Evolutionary conservation across 2,797 vertebrate species (phyloP).

Genomic region (Myiothlypis chrysogaster): DNA sequence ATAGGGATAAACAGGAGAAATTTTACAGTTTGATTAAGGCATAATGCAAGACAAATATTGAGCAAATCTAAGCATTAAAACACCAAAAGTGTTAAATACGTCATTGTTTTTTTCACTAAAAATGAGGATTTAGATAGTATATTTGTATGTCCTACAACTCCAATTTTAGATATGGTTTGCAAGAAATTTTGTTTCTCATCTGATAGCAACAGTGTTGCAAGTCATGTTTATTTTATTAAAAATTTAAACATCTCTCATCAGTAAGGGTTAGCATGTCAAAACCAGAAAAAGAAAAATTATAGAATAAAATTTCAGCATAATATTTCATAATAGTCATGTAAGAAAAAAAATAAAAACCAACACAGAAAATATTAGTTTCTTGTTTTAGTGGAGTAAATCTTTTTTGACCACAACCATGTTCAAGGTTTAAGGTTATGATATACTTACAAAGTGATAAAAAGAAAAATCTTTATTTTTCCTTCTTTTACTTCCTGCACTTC

Average conservation of each 20-base stretch:
- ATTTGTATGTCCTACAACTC: background rate
- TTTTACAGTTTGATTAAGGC: background rate
- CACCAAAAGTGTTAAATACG: background rate
- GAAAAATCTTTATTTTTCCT: background rate
- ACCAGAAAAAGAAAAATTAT: background rate
- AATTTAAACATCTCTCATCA: background rate
- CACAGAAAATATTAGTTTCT: background rate
- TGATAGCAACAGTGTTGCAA: background rate
- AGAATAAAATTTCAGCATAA: background rate
- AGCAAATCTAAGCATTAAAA: background rate
- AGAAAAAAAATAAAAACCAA: background rate
- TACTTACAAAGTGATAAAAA: background rate
- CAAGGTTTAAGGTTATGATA: background rate
- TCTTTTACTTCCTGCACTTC: background rate
- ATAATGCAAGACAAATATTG: background rate
- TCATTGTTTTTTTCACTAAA: background rate
- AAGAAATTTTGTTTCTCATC: background rate
- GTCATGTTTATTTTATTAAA: background rate
- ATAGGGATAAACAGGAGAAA: background rate
- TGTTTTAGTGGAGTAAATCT: background rate
- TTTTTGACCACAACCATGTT: background rate
- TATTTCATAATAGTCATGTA: background rate
- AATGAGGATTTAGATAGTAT: background rate
- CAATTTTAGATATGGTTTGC: background rate
- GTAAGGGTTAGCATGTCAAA: background rate